These are phyloP conservation scores for Dendrolimus kikuchii DNA, from an alignment of 1,140 invertebrate species.

Conservation along the genomic window DNA sequence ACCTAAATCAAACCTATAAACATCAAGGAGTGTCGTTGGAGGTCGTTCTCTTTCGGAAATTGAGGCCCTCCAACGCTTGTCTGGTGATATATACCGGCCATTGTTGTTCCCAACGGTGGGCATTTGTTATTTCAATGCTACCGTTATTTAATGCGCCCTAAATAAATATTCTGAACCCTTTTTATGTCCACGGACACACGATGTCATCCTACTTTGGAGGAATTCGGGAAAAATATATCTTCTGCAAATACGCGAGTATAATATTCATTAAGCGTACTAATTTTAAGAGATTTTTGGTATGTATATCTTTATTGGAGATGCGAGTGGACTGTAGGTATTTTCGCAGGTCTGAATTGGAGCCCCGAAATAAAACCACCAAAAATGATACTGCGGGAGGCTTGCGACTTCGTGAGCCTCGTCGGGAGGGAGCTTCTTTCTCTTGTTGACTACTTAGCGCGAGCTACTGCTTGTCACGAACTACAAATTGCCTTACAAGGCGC, in stretches of 20 bases:
- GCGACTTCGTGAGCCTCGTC: too few species aligned
- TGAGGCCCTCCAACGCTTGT: constrained; percentile 18
- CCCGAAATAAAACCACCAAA: too few species aligned
- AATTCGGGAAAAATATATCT: constrained; percentile 12
- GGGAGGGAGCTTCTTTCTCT: too few species aligned
- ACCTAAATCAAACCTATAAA: constrained; percentile 9
- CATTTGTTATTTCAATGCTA: constrained; percentile 36
- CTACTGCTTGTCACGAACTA: too few species aligned
- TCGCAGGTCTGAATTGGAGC: too few species aligned
- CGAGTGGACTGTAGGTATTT: too few species aligned
- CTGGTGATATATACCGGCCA: constrained; percentile 29
- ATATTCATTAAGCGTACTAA: too few species aligned
- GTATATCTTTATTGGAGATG: too few species aligned
- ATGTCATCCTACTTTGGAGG: constrained; percentile 8
- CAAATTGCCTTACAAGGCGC: too few species aligned
- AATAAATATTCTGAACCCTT: constrained; percentile 34
- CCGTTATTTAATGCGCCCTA: constrained; percentile 34
- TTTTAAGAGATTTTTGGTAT: too few species aligned
- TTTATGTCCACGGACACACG: constrained; percentile 18
- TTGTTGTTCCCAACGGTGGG: constrained; percentile 32
- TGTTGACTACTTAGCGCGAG: too few species aligned
- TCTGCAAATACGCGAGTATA: constrained; percentile 3
- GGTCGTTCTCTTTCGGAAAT: constrained; percentile 24
- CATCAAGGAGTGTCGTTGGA: constrained; percentile 12
- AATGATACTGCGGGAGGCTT: too few species aligned